Evolutionary conservation across 2,797 vertebrate species (phyloP), one percentile per base, ranked within the genome.

Genomic region (Acanthornis magna): DNA sequence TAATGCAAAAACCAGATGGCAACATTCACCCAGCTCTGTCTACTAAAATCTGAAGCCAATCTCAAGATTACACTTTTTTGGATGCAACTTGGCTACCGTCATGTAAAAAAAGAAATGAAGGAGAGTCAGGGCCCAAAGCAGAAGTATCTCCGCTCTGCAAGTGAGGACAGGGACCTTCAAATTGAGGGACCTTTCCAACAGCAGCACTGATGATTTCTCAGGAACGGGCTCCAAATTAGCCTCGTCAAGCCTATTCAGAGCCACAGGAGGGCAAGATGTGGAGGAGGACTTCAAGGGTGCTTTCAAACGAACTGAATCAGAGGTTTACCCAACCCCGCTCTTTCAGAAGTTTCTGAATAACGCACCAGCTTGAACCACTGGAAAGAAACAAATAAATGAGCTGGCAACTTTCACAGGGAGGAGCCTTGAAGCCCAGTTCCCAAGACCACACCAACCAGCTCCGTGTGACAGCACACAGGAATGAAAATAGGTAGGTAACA

Each of bases 401-500:
- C 79, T 97, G 96, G 95, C 96, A 96, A 26, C 93, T 94, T 95
- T 95, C 95, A 92, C 90, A 94, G 79, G 93, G 94, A 96, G 92
- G 93, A 86, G 88, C 85, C 93, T 96, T 88, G 80, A 92, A 94
- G 91, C 79, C 94, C 96, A 88, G 90, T 96, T 97, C 89, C 95
- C 93, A 96, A 96, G 93, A 95, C 91, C 94, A 95, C 85, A 43
- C 93, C 96, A 96, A 97, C 89, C 84, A 89, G 91, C 87, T 92
- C 90, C 51, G 29, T 96, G 71, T 96, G 95, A 96, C 96, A 97
- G 88, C 91, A 91, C 63, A 91, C 93, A 96, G 96, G 94, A 97
- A 96, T 97, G 97, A 97, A 97, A 88, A 95, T 92, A 96, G 96
- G 95, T 95, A 97, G 96, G 95, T 96, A 97, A 97, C 95, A 95